Evolutionary conservation across 1,140 invertebrate species (phyloP).

Genomic region (Drosophila miranda): DNA sequence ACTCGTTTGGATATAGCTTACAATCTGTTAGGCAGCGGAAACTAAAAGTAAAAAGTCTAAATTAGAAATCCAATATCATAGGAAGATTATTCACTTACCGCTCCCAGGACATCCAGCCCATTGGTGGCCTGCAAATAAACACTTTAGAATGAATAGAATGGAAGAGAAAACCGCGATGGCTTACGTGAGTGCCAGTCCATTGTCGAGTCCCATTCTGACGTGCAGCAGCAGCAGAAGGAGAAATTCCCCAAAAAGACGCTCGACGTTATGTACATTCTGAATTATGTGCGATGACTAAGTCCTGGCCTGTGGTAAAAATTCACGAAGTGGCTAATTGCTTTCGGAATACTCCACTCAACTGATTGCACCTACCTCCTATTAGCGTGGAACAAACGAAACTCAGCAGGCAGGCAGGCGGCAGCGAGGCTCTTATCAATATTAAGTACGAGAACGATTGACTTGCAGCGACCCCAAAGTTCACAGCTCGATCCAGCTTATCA

Average conservation of each 20-base stretch:
- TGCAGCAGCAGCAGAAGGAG: slow-evolving; percentile 44
- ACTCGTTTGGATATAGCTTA: slow-evolving; percentile 94
- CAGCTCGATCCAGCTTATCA: slow-evolving; percentile 28
- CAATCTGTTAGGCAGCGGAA: slow-evolving; percentile 97
- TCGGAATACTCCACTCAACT: slow-evolving; percentile 58
- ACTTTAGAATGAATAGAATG: background rate
- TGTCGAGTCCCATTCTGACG: slow-evolving; percentile 85
- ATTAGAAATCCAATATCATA: background rate
- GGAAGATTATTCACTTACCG: slow-evolving; percentile 74
- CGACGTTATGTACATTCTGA: slow-evolving; percentile 37
- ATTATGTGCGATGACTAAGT: slow-evolving; percentile 32
- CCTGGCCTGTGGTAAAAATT: slow-evolving; percentile 18
- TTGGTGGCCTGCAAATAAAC: slow-evolving; percentile 88
- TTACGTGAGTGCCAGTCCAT: slow-evolving; percentile 87
- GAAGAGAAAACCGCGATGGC: background rate
- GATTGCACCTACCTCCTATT: slow-evolving; percentile 28
- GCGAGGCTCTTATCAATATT: slow-evolving; percentile 26
- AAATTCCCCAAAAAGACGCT: slow-evolving; percentile 17
- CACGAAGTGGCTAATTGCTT: slow-evolving; percentile 56
- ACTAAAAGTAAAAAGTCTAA: slow-evolving; percentile 13
- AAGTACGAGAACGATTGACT: background rate
- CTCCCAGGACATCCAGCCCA: slow-evolving; percentile 97
- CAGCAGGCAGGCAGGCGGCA: slow-evolving; percentile 36
- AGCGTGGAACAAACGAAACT: slow-evolving; percentile 14
- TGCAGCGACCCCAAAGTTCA: slow-evolving; percentile 33